Conservation (phyloP, 2,888 invertebrate species). For the Nycteola revayana region DNA sequence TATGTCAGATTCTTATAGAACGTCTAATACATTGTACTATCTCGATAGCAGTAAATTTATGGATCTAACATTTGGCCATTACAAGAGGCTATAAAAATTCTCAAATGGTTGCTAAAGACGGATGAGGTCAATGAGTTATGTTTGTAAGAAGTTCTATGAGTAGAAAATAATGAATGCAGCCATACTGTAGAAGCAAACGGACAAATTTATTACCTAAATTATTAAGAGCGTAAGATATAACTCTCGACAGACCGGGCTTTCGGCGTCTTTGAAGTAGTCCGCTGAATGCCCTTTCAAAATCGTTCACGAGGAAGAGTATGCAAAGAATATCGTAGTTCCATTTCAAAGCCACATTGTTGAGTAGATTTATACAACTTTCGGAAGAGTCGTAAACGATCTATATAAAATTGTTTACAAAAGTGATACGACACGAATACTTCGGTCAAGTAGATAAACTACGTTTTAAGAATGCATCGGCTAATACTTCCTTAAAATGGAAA, state of each 20-base stretch:
- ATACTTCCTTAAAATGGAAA: too few relatives aligned
- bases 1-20: not conserved
- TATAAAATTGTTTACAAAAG: too few relatives aligned
- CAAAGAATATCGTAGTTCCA: conserved; percentile 8
- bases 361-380: too few relatives aligned
- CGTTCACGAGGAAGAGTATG: conserved; percentile 21
- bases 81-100: conserved; percentile 18
- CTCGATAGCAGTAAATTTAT: conserved; percentile 5
- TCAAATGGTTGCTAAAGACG: conserved; percentile 10
- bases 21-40: not conserved
- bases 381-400: too few relatives aligned
- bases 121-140: conserved; percentile 21
- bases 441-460: too few relatives aligned
- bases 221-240: conserved; percentile 26
- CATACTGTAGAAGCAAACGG: conserved; percentile 12
- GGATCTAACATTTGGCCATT: conserved; percentile 10
- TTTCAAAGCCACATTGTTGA: conserved; percentile 2
- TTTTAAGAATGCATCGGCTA: too few relatives aligned
- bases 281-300: conserved; percentile 39
- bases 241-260: conserved; percentile 41
- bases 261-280: conserved; percentile 41
- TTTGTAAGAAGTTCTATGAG: conserved; percentile 15
- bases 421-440: too few relatives aligned
- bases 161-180: conserved; percentile 9
- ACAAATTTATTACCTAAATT: conserved; percentile 21